These are phyloP conservation scores for Hecatera dysodea DNA, from an alignment of 2,888 invertebrate species.

Conservation along the genomic window DNA sequence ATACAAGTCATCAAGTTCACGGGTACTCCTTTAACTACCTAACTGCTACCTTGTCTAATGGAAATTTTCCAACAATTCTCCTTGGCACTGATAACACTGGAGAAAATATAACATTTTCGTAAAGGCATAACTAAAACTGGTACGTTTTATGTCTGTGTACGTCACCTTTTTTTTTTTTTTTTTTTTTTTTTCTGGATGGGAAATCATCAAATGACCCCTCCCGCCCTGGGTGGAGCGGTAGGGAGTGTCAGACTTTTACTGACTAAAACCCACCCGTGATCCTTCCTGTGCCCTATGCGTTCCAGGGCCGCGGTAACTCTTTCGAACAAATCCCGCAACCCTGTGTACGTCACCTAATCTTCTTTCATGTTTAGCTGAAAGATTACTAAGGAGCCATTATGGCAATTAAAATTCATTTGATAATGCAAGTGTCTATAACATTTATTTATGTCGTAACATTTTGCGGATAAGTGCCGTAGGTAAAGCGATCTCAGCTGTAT, in stretches of 20 bases:
- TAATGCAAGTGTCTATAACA: background rate
- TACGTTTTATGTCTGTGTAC: slow-evolving; percentile 7
- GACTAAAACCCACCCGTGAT: too few species aligned
- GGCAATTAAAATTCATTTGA: slow-evolving; percentile 1
- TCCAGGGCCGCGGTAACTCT: too few species aligned
- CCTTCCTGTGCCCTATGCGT: too few species aligned
- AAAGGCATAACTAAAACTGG: background rate
- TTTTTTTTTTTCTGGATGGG: too few species aligned
- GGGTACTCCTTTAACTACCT: slow-evolving; percentile 10
- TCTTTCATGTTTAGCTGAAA: slow-evolving; percentile 3
- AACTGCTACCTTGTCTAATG: slow-evolving; percentile 4
- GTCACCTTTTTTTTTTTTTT: too few species aligned
- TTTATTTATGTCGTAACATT: background rate
- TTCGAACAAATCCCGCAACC: too few species aligned
- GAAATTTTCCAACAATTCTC: slow-evolving; percentile 23
- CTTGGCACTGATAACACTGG: slow-evolving; percentile 23
- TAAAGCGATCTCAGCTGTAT: background rate
- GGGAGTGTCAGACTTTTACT: too few species aligned
- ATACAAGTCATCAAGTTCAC: slow-evolving; percentile 30
- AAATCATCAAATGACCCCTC: too few species aligned
- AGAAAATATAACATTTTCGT: slow-evolving; percentile 5
- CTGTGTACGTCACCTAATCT: too few species aligned
- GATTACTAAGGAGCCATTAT: slow-evolving; percentile 14
- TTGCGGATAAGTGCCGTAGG: background rate
- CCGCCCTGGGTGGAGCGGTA: too few species aligned